Percentiles rank a stretch among this genome's conserved stretches.
Evolutionary conservation across 2,888 invertebrate species (phyloP).

Genomic region (Drepana falcataria): DNA sequence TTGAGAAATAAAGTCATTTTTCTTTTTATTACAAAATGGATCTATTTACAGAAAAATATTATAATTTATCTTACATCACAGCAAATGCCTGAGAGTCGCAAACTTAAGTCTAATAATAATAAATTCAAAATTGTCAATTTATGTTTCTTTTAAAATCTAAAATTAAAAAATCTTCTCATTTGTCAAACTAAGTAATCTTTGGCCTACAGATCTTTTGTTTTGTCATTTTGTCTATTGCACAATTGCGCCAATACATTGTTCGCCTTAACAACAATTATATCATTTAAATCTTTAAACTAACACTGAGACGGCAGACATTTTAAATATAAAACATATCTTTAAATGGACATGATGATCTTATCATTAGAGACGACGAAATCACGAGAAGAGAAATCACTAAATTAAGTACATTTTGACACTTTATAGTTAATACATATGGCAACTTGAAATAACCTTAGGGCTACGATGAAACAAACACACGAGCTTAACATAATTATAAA

Average conservation of each 20-base stretch:
- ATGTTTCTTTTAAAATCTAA: conserved; percentile 30
- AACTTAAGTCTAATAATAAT: conserved; percentile 54
- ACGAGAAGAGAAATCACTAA: conserved; percentile 24
- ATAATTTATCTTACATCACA: conserved; percentile 69
- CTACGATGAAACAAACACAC: conserved; percentile 36
- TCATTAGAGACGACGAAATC: conserved; percentile 6
- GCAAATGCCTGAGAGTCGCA: conserved; percentile 71
- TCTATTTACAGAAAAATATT: conserved; percentile 35
- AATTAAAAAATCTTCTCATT: conserved; percentile 31
- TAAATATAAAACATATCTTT: conserved; percentile 8
- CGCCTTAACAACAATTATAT: conserved; percentile 15
- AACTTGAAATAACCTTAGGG: conserved; percentile 51
- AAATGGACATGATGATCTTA: conserved; percentile 10
- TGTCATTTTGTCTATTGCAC: conserved; percentile 57
- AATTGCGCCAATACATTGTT: conserved; percentile 36
- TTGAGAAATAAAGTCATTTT: conserved; percentile 5
- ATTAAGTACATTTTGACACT: conserved; percentile 64
- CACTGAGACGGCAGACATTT: conserved; percentile 45
- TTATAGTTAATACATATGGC: conserved; percentile 62
- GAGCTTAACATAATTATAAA: conserved; percentile 40
- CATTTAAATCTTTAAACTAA: conserved; percentile 33
- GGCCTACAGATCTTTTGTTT: conserved; percentile 70
- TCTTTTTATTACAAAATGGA: conserved; percentile 19
- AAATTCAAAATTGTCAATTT: conserved; percentile 50
- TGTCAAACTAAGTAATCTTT: conserved; percentile 64